Evolutionary conservation across 2,113 vertebrate species (phyloP), one percentile per base, ranked within the genome.

Genomic region (Rhabdornis inornatus): DNA sequence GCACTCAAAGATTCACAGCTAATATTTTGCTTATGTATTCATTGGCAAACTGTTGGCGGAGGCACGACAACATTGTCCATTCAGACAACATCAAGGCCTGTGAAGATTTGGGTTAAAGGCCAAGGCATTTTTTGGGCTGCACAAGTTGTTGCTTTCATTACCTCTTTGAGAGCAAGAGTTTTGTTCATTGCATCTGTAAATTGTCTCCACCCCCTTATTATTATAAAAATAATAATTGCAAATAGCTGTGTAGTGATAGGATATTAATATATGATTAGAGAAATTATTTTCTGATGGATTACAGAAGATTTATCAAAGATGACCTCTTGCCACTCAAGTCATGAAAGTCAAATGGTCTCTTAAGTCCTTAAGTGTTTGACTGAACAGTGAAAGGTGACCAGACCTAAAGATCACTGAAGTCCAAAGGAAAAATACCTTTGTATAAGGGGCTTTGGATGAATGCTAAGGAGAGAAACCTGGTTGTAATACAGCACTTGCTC

Each of bases 211-310:
- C 13, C 14, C 25, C 21, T 18, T 68, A 22, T 37, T 44, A 19
- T 33, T 72, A 16, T 57, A 42, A 59, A 44, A 63, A 71, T 61
- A 87, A 60, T 89, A 91, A 94, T 80, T 31, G 6, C 53, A 70
- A 95, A 87, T 59, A 93, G 47, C 39, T 89, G 30, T 91, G 53
- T 95, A 89, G 88, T 75, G 77, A 59, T n/a, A 92, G 20, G 25
- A 28, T 64, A 19, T 53, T 69, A 79, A 61, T 22, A 85, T 60
- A 60, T 69, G 0, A 64, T 72, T 64, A 53, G 21, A 57, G 3
- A 84, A 93, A 10, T 83, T 28, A 74, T 87, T 91, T 35, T 78
- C n/a, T 15, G 33, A 45, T 49, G 19, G 42, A 47, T 70, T 89
- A 13, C 33, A 74, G 66, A 83, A 74, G 60, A 44, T 45, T 61